A percentile compares a stretch with the other conserved stretches of the same genome.
Evolutionary conservation across 2,113 vertebrate species (phyloP).

Genomic region (Protobothrops flavoviridis): DNA sequence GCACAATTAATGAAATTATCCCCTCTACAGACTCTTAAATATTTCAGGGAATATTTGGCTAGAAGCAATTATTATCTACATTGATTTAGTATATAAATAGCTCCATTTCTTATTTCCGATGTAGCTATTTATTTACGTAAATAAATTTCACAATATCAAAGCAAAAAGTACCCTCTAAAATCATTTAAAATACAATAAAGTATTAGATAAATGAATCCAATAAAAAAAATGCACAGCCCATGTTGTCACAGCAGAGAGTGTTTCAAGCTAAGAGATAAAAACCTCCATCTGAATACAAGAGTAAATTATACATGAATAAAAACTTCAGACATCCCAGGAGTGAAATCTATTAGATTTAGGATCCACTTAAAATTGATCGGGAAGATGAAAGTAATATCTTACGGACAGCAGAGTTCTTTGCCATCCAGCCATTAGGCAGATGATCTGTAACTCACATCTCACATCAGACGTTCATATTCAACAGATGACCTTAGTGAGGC

Average conservation of each 20-base stretch:
- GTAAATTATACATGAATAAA: constrained; percentile 5
- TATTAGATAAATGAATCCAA: neutral
- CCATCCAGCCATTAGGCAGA: neutral
- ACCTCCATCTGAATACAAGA: constrained; percentile 30
- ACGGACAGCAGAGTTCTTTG: neutral
- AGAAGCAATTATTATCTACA: constrained; percentile 48
- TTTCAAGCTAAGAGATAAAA: constrained; percentile 25
- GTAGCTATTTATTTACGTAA: constrained; percentile 5
- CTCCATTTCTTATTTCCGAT: constrained; percentile 42
- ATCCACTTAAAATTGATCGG: neutral
- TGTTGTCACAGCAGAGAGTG: neutral
- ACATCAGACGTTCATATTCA: neutral
- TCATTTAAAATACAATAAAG: neutral
- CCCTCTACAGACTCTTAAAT: constrained; percentile 40
- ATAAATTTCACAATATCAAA: neutral
- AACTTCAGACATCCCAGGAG: constrained; percentile 31
- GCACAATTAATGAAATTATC: constrained; percentile 45
- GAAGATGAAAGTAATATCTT: constrained; percentile 31
- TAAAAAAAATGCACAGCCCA: neutral
- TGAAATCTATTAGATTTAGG: constrained; percentile 13
- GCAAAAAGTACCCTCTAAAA: neutral
- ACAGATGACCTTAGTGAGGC: neutral
- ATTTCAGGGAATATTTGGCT: constrained; percentile 47
- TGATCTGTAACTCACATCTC: neutral
- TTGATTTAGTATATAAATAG: constrained; percentile 54